These are phyloP conservation scores for Lasioglossum malachurum DNA, from an alignment of 2,888 invertebrate species.

Conservation along the genomic window DNA sequence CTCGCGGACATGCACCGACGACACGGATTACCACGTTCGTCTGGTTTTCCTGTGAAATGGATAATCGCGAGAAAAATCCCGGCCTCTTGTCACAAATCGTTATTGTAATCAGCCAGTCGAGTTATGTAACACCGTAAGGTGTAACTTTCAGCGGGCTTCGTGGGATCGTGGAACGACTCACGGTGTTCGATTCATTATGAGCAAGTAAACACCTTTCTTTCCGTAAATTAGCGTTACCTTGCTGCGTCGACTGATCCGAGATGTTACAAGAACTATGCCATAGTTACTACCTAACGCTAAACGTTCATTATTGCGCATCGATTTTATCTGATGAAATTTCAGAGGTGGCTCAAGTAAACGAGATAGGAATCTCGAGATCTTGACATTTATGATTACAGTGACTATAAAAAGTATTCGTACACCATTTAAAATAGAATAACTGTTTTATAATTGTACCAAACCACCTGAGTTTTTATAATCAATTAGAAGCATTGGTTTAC, in stretches of 20 bases:
- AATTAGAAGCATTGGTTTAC: too few relatives aligned
- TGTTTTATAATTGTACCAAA: too few relatives aligned
- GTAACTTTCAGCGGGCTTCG: slow-evolving; percentile 28
- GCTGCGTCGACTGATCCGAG: neutral
- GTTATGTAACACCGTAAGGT: slow-evolving; percentile 35
- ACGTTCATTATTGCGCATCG: neutral
- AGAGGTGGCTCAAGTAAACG: neutral
- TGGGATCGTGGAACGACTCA: slow-evolving; percentile 11
- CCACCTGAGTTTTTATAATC: too few relatives aligned
- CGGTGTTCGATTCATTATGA: slow-evolving; percentile 17
- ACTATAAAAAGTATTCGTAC: too few relatives aligned
- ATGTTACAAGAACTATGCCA: neutral
- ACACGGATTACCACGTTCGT: neutral
- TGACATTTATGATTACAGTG: too few relatives aligned
- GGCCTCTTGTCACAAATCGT: slow-evolving; percentile 34
- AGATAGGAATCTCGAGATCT: neutral
- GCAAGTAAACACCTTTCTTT: slow-evolving; percentile 15
- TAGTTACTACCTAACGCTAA: neutral
- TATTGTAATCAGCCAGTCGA: slow-evolving; percentile 27
- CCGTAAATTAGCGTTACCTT: neutral
- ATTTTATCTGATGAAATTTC: neutral
- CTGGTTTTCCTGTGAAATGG: slow-evolving; percentile 24
- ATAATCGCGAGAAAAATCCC: slow-evolving; percentile 27
- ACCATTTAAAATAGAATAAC: too few relatives aligned
- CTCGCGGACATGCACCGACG: neutral